Base-by-base conservation (phyloP, 1,140 invertebrate genomes). In the Heliconius melpomene region DNA sequence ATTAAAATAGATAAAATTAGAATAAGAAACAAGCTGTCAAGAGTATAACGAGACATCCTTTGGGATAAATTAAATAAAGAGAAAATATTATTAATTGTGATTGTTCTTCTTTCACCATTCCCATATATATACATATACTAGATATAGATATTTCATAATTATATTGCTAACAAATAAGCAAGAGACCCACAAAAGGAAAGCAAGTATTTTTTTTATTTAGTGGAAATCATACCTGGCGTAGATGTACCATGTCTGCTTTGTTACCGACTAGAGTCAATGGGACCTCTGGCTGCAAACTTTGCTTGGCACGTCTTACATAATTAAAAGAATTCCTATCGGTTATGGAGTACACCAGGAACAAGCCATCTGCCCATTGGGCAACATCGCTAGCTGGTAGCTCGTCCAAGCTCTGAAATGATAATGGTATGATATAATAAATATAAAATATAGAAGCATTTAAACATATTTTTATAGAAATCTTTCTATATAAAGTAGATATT, bases 191-290 rank as follows among this genome's bases (percentile, higher is more conserved):
- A 13, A 0, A 40, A 13, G 11, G 1, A 9, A 13, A 40, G 9
- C 9, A 23, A 60, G n/a, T 26, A 29, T n/a, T 66, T 66, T 66
- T 18, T 23, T 72, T 1, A 36, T 36, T n/a, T 6, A 38, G 3
- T 38, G 6, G 6, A 38, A 38, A 3, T 29, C 26, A 32, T 26
- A 99, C 98, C 95, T 98, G 97, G 85, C 98, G 95, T 73, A 98
- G 94, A 93, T 98, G 98, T 46, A 98, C 97, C 96, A 99, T 98
- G 88, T 99, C 98, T 9, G 96, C 97, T 95, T 99, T 99, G 89
- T 99, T 99, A 23, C 97, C 98, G 23, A 98, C 97, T 5, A 98
- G 94, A 7, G 97, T 96, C 8, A 98, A 95, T 3, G 98, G 97
- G 82, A 96, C 96, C 82, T 97, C 96, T 11, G 95, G 95, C 85